These are phyloP conservation scores for Cataglyphis altisquamis DNA, from an alignment of 2,888 invertebrate genomes.

Conservation along the genomic window DNA sequence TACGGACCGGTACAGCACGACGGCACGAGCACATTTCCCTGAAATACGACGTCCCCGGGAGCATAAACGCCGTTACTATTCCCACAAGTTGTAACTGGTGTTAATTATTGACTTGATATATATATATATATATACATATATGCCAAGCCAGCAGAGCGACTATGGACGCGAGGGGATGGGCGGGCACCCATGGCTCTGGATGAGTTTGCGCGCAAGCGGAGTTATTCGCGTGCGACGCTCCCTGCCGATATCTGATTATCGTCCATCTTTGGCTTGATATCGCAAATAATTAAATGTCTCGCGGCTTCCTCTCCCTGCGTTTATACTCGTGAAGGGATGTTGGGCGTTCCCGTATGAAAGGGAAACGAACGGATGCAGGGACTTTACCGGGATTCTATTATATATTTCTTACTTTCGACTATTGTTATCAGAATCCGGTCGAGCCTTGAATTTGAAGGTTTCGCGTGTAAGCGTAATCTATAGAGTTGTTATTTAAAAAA, in stretches of 20 bases:
- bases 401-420: constrained; percentile 12
- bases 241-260: constrained; percentile 84
- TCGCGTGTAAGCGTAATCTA: neutral
- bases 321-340: constrained; percentile 44
- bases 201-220: constrained; percentile 64
- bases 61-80: constrained; percentile 86
- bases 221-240: constrained; percentile 79
- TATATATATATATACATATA: constrained; percentile 20
- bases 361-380: neutral
- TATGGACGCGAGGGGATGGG: constrained; percentile 52
- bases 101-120: constrained; percentile 86
- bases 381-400: neutral
- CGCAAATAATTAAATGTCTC: constrained; percentile 83
- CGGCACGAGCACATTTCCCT: constrained; percentile 85
- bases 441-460: neutral
- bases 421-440: neutral
- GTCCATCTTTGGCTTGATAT: constrained; percentile 82
- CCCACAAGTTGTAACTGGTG: constrained; percentile 86
- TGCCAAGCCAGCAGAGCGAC: constrained; percentile 37
- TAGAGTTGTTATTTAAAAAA: neutral
- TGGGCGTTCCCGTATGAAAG: constrained; percentile 39
- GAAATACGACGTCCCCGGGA: constrained; percentile 86
- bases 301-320: constrained; percentile 45
- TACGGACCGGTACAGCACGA: constrained; percentile 76
- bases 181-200: constrained; percentile 60